These are phyloP conservation scores for Peromyscus attwateri DNA, from an alignment of 2,797 vertebrate species.

Conservation along the genomic window DNA sequence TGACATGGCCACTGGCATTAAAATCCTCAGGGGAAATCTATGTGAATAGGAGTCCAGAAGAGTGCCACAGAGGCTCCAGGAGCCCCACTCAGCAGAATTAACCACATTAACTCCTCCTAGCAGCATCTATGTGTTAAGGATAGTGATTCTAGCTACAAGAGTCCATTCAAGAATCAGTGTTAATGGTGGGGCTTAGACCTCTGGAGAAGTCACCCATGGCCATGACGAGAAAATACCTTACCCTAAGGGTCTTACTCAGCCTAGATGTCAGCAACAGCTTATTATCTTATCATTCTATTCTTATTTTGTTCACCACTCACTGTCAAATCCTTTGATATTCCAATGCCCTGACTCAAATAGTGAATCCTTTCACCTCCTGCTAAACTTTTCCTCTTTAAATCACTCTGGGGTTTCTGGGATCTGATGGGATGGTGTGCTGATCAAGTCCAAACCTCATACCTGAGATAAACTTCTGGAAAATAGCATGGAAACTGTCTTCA, in stretches of 20 bases:
- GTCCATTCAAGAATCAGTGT: background rate
- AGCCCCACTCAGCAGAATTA: background rate
- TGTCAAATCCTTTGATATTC: background rate
- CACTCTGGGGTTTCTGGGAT: background rate
- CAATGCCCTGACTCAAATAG: background rate
- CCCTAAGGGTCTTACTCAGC: background rate
- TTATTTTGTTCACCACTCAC: background rate
- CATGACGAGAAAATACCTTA: background rate
- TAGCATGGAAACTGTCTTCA: slow-evolving; percentile 3
- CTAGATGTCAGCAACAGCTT: background rate
- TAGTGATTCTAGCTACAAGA: background rate
- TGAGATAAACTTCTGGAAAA: slow-evolving; percentile 7
- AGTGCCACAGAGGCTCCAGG: background rate
- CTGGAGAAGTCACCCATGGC: background rate
- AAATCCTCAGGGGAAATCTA: background rate
- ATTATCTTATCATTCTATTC: background rate
- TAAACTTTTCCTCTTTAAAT: slow-evolving; percentile 32
- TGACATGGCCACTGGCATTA: background rate
- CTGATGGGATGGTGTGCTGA: background rate
- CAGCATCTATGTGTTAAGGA: background rate
- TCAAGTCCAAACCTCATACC: background rate
- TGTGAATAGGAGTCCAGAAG: background rate
- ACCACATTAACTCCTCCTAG: background rate
- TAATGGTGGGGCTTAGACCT: background rate
- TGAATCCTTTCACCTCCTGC: background rate